Conservation (phyloP, 2,113 vertebrate species). For the Plecturocebus donacophilus region DNA sequence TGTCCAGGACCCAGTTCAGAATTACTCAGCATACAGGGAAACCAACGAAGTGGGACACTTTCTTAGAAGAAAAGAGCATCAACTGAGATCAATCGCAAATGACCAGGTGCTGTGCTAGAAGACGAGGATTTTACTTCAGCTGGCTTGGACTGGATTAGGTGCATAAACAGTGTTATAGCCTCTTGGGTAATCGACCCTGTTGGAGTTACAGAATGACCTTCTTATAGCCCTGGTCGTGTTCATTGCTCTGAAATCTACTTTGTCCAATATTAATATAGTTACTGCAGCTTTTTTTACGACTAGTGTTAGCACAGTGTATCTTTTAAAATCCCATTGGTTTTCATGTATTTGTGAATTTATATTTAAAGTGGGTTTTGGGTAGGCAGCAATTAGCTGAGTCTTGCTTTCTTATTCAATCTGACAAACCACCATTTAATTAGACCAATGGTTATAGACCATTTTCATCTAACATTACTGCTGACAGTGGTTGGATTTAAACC, state of each 20-base stretch:
- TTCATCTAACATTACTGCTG: neutral
- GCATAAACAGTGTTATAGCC: accelerated
- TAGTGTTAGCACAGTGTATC: neutral
- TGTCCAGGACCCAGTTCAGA: neutral
- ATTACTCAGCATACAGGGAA: neutral
- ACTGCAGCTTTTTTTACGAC: neutral
- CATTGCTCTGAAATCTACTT: neutral
- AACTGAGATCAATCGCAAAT: neutral
- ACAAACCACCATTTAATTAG: neutral
- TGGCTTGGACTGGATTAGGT: neutral
- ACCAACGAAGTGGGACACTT: neutral
- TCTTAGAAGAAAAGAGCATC: neutral
- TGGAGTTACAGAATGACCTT: neutral
- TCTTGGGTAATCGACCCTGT: too few relatives aligned
- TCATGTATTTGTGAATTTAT: neutral
- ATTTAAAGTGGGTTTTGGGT: neutral
- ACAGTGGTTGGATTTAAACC: neutral
- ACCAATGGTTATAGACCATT: neutral
- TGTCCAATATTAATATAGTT: neutral
- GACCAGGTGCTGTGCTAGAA: too few relatives aligned
- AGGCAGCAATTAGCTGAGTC: neutral
- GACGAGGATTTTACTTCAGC: neutral
- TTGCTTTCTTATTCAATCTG: neutral
- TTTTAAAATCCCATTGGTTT: neutral
- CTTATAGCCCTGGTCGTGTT: neutral